These are phyloP conservation scores for Rhopalosiphum padi DNA, from an alignment of 1,140 invertebrate species.

Conservation along the genomic window DNA sequence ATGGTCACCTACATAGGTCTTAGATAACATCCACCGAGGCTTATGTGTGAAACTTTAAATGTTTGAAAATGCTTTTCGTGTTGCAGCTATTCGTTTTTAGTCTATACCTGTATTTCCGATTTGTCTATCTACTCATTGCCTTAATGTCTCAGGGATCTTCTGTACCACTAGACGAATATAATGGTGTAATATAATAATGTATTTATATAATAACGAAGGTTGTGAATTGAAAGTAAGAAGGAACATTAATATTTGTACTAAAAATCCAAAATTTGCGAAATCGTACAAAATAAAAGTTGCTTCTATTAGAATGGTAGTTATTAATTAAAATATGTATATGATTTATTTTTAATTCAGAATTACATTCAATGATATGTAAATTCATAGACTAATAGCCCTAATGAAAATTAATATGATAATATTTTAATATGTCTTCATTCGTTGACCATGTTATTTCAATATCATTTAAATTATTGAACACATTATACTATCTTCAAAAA, in stretches of 20 bases:
- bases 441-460: neutral
- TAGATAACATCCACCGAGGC: too few species aligned
- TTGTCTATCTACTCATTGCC: neutral
- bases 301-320: too few species aligned
- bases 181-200: neutral
- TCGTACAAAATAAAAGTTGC: neutral
- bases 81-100: too few species aligned
- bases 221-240: neutral
- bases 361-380: neutral
- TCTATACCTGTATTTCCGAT: neutral
- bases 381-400: neutral
- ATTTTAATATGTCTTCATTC: too few species aligned
- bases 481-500: neutral
- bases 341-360: neutral
- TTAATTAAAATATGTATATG: too few species aligned
- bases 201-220: neutral
- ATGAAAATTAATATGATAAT: too few species aligned
- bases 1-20: too few species aligned
- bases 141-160: neutral
- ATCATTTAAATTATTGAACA: neutral
- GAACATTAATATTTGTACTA: neutral
- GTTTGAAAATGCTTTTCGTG: too few species aligned
- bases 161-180: neutral
- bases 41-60: too few species aligned
- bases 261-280: neutral